These are phyloP conservation scores for Megalonaias nervosa DNA, from an alignment of 1,140 invertebrate species.

Conservation along the genomic window DNA sequence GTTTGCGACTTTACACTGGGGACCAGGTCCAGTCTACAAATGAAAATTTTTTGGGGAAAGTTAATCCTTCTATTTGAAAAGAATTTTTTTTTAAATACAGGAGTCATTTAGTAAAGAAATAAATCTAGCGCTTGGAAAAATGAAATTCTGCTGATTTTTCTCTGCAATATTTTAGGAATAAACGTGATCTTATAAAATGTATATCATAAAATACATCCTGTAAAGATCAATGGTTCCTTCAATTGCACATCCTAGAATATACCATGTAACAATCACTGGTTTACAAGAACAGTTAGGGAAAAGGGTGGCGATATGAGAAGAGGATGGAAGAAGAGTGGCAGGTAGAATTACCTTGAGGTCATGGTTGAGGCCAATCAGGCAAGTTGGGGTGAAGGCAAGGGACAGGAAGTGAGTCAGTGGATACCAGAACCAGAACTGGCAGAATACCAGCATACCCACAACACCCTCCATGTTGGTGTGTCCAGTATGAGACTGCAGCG, in stretches of 20 bases:
- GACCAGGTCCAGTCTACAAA: no score
- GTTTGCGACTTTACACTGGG: no score
- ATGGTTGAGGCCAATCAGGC: conserved; percentile 82
- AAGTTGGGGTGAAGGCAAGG: conserved; percentile 96
- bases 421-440: conserved; percentile 99
- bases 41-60: no score
- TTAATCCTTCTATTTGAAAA: no score
- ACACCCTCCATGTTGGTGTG: conserved; percentile 98
- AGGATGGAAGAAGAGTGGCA: not conserved
- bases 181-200: not conserved
- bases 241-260: not conserved
- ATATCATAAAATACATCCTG: no score
- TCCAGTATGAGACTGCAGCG: conserved; percentile 95
- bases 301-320: not conserved
- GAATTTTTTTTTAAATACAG: no score
- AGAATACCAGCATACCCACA: conserved; percentile 98
- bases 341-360: conserved; percentile 25
- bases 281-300: not conserved
- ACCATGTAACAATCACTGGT: not conserved
- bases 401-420: conserved; percentile 96
- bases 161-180: no score
- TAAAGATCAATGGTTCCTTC: not conserved
- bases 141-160: no score
- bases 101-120: no score
- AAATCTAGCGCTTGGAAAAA: no score